phyloP scores from a whole-genome alignment of 2,113 vertebrate genomes.

The Myanophis thanlyinensis region DNA sequence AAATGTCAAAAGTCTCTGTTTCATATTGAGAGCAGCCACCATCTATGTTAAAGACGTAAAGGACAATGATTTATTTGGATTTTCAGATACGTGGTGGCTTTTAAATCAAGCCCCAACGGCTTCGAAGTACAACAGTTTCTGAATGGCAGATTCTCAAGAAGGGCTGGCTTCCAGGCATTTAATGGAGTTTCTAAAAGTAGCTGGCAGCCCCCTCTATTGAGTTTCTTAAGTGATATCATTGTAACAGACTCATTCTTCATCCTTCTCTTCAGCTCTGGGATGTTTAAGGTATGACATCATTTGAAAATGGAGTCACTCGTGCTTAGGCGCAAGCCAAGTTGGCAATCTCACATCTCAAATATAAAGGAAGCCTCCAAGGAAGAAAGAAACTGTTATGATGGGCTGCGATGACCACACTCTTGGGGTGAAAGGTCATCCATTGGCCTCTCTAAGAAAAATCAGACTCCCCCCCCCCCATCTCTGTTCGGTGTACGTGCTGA shows the following conservation, averaged over 20 bases:
- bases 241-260: conserved; percentile 2
- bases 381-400: not conserved
- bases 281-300: not conserved
- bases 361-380: not conserved
- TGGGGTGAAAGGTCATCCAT: not conserved
- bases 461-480: not conserved
- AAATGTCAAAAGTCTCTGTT: not conserved
- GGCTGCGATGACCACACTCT: not conserved
- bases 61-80: not conserved
- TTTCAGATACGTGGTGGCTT: conserved; percentile 12
- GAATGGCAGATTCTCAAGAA: conserved; percentile 20
- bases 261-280: not conserved
- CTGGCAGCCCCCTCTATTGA: not conserved
- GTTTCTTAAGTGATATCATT: not conserved
- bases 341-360: conserved; percentile 22
- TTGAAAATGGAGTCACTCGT: not conserved
- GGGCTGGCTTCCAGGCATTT: not conserved
- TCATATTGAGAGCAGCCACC: not conserved
- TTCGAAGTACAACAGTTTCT: conserved; percentile 17
- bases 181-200: not conserved
- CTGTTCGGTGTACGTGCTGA: not conserved
- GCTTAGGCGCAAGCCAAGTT: conserved; percentile 14
- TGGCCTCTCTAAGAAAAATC: not conserved
- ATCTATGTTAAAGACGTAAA: not conserved
- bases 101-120: not conserved